phyloP scores from a whole-genome alignment of 2,113 vertebrate species.

The Nematolebias whitei region DNA sequence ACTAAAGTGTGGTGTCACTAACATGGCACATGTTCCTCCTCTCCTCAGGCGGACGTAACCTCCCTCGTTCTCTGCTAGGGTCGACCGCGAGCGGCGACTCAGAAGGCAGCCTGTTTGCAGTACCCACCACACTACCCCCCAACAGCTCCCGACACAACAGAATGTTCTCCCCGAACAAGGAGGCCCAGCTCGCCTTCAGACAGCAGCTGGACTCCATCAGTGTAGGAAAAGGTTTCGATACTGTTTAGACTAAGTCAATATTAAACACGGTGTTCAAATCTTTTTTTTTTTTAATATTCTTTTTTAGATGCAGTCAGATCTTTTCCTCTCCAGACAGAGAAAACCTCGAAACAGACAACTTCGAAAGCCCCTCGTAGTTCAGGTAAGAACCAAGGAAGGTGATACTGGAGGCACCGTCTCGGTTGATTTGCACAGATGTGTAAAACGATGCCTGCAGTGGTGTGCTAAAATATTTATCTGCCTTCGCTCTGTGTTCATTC shows the following conservation, averaged over 20 bases:
- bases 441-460: not conserved
- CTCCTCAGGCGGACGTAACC: conserved; percentile 84
- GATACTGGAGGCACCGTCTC: not conserved
- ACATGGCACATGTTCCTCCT: too few species aligned
- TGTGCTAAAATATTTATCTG: not conserved
- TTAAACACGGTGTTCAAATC: not conserved
- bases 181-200: conserved; percentile 89
- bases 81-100: conserved; percentile 77
- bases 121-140: conserved; percentile 93
- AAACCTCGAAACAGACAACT: conserved; percentile 90
- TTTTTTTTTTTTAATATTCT: not conserved
- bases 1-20: not conserved
- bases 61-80: conserved; percentile 88
- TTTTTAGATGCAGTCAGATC: conserved; percentile 86
- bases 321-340: conserved; percentile 90
- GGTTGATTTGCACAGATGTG: not conserved
- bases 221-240: conserved; percentile 77
- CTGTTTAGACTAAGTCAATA: not conserved
- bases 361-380: conserved; percentile 94
- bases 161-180: conserved; percentile 93
- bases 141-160: conserved; percentile 92
- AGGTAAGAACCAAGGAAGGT: conserved; percentile 79
- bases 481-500: conserved; percentile 7
- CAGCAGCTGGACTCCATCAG: conserved; percentile 95
- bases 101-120: conserved; percentile 89